Evolutionary conservation across 2,888 invertebrate species (phyloP), one percentile per base, ranked within the genome.

Genomic region (Melanostoma mellinum): DNA sequence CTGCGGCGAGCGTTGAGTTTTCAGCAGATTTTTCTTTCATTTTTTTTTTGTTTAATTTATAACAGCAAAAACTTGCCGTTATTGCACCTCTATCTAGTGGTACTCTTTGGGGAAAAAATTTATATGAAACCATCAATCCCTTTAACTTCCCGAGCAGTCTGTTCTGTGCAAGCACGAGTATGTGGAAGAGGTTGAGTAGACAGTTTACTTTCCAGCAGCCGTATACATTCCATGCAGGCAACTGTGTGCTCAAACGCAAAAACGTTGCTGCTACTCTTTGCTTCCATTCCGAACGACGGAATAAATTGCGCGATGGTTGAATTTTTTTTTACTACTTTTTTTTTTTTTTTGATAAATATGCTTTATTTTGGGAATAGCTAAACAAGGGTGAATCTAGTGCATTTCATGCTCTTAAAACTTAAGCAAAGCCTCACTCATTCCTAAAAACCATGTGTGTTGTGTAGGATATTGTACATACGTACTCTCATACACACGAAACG

Each of bases 121-220:
- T 20, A 20, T 20, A 20, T 20, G 20, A 20, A 20, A 20, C 20
- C 20, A 20, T 20, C 20, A 20, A 20, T 20, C 20, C 20, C 20
- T 20, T 20, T 46, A 46, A 60, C 52, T 53, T 53, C 36, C 36
- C 36, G 53, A 53, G 36, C 53, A 53, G 53, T 36, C 53, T 55
- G 55, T 55, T 38, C 38, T 20, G 20, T 20, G 20, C 20, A 20
- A 20, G 20, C 20, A 20, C 20, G 20, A 20, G 20, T 20, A 20
- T 20, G 20, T 20, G 20, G 20, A 6, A 20, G 38, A 1, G 36
- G 38, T 38, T 10, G 55, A 5, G 55, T 38, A 38, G 38, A 38
- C 36, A 55, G 30, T 38, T 38, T 38, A 55, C 36, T 55, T 55
- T 55, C 20, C 20, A 20, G 20, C 20, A 20, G 20, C 20, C 20